Conservation (phyloP, 2,888 invertebrate genomes). For the Alcis repandata region DNA sequence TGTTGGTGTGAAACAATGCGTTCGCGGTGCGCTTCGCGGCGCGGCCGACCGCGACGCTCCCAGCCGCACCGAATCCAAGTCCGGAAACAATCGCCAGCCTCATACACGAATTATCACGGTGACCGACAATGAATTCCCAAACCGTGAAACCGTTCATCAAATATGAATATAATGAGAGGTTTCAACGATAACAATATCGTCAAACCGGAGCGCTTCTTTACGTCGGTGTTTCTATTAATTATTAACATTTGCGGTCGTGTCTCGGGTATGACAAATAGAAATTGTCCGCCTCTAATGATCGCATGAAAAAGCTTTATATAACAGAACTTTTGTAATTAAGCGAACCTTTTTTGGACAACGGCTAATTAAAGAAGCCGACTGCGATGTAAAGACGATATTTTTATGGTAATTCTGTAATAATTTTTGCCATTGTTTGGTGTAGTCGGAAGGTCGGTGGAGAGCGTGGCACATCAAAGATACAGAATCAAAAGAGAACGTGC, state of each 20-base stretch:
- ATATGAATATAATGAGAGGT: conserved; percentile 56
- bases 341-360: conserved; percentile 41
- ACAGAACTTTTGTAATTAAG: conserved; percentile 41
- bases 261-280: conserved; percentile 34
- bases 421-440: conserved; percentile 49
- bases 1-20: conserved; percentile 66
- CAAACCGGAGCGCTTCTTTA: conserved; percentile 17
- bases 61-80: conserved; percentile 63
- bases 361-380: conserved; percentile 48
- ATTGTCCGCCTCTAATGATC: conserved; percentile 35
- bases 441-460: conserved; percentile 28
- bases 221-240: conserved; percentile 25
- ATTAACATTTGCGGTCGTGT: conserved; percentile 35
- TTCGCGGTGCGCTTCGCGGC: conserved; percentile 47
- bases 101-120: conserved; percentile 69
- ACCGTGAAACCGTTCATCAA: conserved; percentile 64
- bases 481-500: conserved; percentile 64
- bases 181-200: conserved; percentile 46
- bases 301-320: conserved; percentile 39
- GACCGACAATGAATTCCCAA: conserved; percentile 63
- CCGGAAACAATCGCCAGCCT: conserved; percentile 68
- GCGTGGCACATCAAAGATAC: conserved; percentile 68
- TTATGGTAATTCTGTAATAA: conserved; percentile 46
- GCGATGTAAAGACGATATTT: conserved; percentile 42
- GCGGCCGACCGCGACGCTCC: conserved; percentile 53